phyloP scores from a whole-genome alignment of 2,888 invertebrate species.

The Lasioglossum leucozonium region DNA sequence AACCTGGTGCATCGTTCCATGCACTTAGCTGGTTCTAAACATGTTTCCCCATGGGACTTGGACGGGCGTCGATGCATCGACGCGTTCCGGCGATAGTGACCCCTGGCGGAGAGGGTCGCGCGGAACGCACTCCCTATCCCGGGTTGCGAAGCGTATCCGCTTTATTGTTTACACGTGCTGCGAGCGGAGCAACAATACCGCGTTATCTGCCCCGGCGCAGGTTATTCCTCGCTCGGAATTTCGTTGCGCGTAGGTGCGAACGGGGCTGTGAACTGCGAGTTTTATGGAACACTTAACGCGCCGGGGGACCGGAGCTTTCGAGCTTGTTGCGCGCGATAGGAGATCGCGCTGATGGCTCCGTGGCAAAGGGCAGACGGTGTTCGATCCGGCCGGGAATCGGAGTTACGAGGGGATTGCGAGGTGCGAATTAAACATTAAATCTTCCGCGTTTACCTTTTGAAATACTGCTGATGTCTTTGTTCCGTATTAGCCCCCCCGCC shows the following conservation, averaged over 20 bases:
- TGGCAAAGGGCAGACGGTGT: constrained; percentile 38
- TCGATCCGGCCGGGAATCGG: constrained; percentile 32
- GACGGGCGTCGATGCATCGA: constrained; percentile 9
- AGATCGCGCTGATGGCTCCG: constrained; percentile 44
- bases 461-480: constrained; percentile 28
- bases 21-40: background rate
- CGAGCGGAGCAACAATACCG: constrained; percentile 39
- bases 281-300: constrained; percentile 62
- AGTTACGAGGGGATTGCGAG: constrained; percentile 42
- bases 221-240: constrained; percentile 32
- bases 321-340: constrained; percentile 52
- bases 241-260: constrained; percentile 43
- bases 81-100: constrained; percentile 46
- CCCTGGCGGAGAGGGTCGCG: constrained; percentile 43
- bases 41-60: constrained; percentile 43
- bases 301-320: constrained; percentile 50
- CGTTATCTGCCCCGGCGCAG: constrained; percentile 39
- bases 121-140: constrained; percentile 42
- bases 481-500: background rate
- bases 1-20: background rate
- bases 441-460: constrained; percentile 17
- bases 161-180: constrained; percentile 64
- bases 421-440: constrained; percentile 36
- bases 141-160: constrained; percentile 20
- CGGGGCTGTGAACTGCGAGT: constrained; percentile 47